Evolutionary conservation across 2,797 vertebrate genomes (phyloP).

Genomic region (Xerus rutilus): DNA sequence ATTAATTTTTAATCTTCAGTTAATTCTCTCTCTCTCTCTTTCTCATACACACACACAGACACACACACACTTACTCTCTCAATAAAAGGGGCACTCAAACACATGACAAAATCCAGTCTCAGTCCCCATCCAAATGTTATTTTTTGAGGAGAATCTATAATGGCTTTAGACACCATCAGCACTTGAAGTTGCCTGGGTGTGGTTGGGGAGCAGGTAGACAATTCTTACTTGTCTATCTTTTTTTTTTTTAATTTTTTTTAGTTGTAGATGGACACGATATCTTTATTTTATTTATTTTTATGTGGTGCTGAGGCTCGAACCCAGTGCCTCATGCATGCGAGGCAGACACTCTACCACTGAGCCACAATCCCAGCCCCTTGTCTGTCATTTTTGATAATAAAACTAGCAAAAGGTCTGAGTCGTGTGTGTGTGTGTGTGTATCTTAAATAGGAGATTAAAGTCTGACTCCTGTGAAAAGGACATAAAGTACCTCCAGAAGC

Average conservation of each 20-base stretch:
- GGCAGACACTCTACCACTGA: too few relatives aligned
- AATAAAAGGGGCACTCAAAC: conserved; percentile 1
- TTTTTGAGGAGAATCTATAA: conserved; percentile 51
- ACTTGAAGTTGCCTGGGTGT: neutral
- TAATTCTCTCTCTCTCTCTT: neutral
- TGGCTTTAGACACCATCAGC: neutral
- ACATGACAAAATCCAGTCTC: conserved; percentile 10
- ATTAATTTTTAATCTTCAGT: neutral
- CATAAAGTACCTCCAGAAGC: conserved; percentile 50
- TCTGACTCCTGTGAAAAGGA: neutral
- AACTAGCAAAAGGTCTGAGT: neutral
- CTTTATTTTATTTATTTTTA: too few relatives aligned
- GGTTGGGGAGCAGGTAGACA: neutral
- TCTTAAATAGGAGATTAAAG: conserved; percentile 24
- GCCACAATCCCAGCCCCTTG: too few relatives aligned
- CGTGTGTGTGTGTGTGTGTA: too few relatives aligned
- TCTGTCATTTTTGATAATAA: neutral
- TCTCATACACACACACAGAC: neutral
- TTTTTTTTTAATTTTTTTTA: neutral
- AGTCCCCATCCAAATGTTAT: neutral
- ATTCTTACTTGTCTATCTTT: neutral
- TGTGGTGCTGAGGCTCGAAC: too few relatives aligned
- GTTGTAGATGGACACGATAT: too few relatives aligned
- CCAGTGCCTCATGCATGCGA: too few relatives aligned
- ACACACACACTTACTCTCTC: neutral